These are phyloP conservation scores for Scaeva pyrastri DNA, from an alignment of 2,888 invertebrate genomes.

Conservation along the genomic window DNA sequence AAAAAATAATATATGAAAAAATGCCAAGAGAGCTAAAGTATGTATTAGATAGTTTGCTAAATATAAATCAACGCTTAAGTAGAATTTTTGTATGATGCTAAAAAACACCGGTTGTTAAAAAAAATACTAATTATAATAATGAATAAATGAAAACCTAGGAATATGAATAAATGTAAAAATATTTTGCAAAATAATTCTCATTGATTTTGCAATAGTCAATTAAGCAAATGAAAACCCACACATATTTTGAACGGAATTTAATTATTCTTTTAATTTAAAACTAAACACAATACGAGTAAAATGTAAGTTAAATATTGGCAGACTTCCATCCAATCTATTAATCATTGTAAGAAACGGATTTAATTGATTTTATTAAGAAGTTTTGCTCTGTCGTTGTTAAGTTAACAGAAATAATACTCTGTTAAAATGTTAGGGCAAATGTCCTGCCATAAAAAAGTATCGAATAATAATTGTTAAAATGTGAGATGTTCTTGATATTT, in stretches of 20 bases:
- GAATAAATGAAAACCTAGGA: slow-evolving; percentile 4
- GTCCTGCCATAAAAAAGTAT: neutral
- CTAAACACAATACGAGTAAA: neutral
- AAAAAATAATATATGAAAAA: slow-evolving; percentile 5
- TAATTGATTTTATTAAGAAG: too few relatives aligned
- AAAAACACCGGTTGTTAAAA: slow-evolving; percentile 26
- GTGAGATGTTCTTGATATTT: neutral
- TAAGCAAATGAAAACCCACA: slow-evolving; percentile 15
- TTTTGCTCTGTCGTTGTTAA: too few relatives aligned
- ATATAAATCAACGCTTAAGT: slow-evolving; percentile 19
- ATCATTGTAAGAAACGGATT: neutral
- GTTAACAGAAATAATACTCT: too few relatives aligned
- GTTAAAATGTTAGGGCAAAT: too few relatives aligned
- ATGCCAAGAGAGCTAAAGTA: neutral
- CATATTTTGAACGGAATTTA: neutral
- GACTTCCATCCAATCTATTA: neutral
- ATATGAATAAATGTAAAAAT: neutral
- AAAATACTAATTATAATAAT: slow-evolving; percentile 6
- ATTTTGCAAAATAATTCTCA: neutral
- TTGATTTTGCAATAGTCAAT: slow-evolving; percentile 33
- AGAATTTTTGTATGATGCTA: slow-evolving; percentile 20
- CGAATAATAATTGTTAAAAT: neutral
- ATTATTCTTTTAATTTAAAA: neutral
- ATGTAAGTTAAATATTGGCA: too few relatives aligned
- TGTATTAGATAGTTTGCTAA: slow-evolving; percentile 17